phyloP scores from a whole-genome alignment of 2,888 invertebrate genomes.

The Athripsodes cinereus region DNA sequence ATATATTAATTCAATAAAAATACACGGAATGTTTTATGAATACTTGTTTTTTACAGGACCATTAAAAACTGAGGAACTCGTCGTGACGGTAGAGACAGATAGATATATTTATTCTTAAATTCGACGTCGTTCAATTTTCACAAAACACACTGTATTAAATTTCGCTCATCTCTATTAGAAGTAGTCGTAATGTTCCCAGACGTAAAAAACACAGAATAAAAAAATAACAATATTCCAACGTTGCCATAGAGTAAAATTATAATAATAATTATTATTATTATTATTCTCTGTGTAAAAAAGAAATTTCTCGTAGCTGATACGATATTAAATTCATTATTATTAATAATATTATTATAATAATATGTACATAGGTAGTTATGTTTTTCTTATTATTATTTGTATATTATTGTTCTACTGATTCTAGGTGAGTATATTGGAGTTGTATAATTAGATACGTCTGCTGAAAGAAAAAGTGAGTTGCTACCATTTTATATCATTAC shows the following conservation, averaged over 20 bases:
- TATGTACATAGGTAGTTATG: no score
- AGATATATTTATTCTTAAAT: no score
- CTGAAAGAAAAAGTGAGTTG: neutral
- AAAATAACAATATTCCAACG: neutral
- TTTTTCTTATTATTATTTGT: neutral
- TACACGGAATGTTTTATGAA: no score
- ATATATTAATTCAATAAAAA: no score
- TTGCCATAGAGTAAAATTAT: neutral
- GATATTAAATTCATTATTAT: neutral
- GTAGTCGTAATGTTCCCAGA: neutral
- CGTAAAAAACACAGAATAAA: no score
- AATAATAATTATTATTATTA: no score
- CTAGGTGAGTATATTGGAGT: no score
- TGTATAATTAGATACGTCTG: conserved; percentile 1
- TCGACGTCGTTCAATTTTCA: no score
- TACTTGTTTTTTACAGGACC: no score
- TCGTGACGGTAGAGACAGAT: no score
- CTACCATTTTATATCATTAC: no score
- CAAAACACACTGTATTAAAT: neutral
- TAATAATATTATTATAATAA: neutral
- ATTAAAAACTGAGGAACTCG: no score
- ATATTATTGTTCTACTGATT: neutral
- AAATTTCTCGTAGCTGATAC: neutral
- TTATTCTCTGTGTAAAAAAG: conserved; percentile 1
- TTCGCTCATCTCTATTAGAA: neutral